Percentiles rank a stretch among this genome's conserved stretches.
Evolutionary conservation across 2,797 vertebrate genomes (phyloP).

Genomic region (Ataeniobius toweri): DNA sequence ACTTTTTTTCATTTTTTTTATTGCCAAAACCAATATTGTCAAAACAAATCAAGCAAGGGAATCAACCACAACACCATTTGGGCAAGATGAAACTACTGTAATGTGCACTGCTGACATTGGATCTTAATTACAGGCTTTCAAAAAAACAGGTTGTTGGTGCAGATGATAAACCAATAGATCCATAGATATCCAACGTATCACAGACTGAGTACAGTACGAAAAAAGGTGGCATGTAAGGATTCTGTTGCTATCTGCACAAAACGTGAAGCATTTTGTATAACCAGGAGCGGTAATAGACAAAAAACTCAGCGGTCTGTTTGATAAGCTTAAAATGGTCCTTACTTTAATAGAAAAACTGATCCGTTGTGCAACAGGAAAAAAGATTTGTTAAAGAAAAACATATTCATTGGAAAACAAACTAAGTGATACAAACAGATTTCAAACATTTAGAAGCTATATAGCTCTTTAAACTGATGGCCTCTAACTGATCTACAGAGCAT

Average conservation of each 20-base stretch:
- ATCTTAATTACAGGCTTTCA: constrained; percentile 41
- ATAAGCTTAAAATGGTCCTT: not conserved
- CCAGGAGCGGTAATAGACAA: not conserved
- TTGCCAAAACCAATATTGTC: constrained; percentile 86
- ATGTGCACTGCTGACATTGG: constrained; percentile 23
- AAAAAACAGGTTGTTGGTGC: constrained; percentile 16
- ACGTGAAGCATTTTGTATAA: not conserved
- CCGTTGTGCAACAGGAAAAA: not conserved
- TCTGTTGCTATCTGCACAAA: not conserved
- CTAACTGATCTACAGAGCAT: not conserved
- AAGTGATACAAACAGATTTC: not conserved
- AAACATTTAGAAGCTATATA: no score
- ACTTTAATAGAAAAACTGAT: not conserved
- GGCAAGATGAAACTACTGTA: constrained; percentile 19
- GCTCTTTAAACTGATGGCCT: not conserved
- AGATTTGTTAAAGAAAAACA: not conserved
- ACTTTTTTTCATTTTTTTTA: constrained; percentile 66
- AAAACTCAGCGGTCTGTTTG: not conserved
- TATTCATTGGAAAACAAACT: not conserved
- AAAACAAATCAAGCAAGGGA: constrained; percentile 77
- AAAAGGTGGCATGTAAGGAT: not conserved
- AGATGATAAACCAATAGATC: constrained; percentile 4
- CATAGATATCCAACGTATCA: not conserved
- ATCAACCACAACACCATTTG: constrained; percentile 59
- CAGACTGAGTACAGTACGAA: not conserved